Percentiles rank a stretch among this genome's conserved stretches.
phyloP scores from a whole-genome alignment of 2,888 invertebrate genomes.

The Cosmopolites sordidus region DNA sequence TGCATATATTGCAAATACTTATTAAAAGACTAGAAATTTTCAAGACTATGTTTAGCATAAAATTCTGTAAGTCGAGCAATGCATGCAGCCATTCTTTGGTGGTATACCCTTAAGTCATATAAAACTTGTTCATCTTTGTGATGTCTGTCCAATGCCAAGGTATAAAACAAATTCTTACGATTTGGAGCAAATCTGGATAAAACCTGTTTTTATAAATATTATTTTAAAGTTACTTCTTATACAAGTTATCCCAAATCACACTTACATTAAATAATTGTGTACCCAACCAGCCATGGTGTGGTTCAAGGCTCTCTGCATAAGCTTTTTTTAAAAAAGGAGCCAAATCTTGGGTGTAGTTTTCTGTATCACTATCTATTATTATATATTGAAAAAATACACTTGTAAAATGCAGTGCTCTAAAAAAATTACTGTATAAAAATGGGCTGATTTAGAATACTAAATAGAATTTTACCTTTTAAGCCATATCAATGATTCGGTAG shows the following conservation, averaged over 20 bases:
- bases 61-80: constrained; percentile 59
- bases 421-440: no score
- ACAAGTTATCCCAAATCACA: no score
- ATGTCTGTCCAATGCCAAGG: constrained; percentile 34
- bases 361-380: constrained; percentile 49
- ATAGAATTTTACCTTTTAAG: constrained; percentile 58
- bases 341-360: constrained; percentile 53
- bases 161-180: constrained; percentile 34
- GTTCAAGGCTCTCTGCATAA: constrained; percentile 67
- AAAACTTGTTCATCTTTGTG: constrained; percentile 43
- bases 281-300: constrained; percentile 72
- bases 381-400: constrained; percentile 57
- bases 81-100: constrained; percentile 55
- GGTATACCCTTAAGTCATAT: constrained; percentile 48
- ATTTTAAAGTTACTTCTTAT: background rate
- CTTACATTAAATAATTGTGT: constrained; percentile 69
- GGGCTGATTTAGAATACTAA: background rate
- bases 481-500: constrained; percentile 68
- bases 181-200: constrained; percentile 39
- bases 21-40: constrained; percentile 34
- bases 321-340: constrained; percentile 60
- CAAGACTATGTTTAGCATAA: constrained; percentile 55
- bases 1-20: no score
- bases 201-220: constrained; percentile 26
- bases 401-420: constrained; percentile 62